Percentiles rank a stretch among this genome's conserved stretches.
These are phyloP conservation scores for Hyla sarda DNA, from an alignment of 2,113 vertebrate species.

Conservation along the genomic window DNA sequence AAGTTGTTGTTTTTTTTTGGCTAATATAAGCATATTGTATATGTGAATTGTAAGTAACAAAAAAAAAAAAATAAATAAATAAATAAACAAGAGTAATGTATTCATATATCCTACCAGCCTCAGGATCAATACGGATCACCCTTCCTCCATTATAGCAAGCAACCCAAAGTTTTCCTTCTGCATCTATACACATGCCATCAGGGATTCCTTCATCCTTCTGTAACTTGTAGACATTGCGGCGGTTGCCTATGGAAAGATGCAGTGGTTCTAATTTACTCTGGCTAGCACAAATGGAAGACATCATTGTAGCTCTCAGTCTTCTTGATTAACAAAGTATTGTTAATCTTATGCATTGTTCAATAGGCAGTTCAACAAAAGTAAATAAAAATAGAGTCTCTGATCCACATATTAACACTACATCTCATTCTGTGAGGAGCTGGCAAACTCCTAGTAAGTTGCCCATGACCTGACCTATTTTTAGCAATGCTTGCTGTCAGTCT, in stretches of 20 bases:
- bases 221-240: constrained; percentile 75
- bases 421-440: neutral
- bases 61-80: neutral
- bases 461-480: neutral
- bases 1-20: neutral
- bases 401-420: neutral
- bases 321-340: neutral
- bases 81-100: neutral
- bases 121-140: constrained; percentile 87
- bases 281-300: neutral
- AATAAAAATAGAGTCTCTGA: neutral
- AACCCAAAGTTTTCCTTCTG: constrained; percentile 90
- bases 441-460: neutral
- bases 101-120: constrained; percentile 76
- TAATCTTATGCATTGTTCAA: neutral
- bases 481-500: neutral
- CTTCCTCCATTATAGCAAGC: constrained; percentile 88
- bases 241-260: constrained; percentile 70
- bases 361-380: neutral
- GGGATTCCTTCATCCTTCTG: constrained; percentile 86
- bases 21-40: too few species aligned
- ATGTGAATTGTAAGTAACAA: too few species aligned
- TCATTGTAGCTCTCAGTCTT: neutral
- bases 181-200: constrained; percentile 91
- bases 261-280: neutral